These are phyloP conservation scores for Erebia ligea DNA, from an alignment of 2,888 invertebrate species.

Conservation along the genomic window DNA sequence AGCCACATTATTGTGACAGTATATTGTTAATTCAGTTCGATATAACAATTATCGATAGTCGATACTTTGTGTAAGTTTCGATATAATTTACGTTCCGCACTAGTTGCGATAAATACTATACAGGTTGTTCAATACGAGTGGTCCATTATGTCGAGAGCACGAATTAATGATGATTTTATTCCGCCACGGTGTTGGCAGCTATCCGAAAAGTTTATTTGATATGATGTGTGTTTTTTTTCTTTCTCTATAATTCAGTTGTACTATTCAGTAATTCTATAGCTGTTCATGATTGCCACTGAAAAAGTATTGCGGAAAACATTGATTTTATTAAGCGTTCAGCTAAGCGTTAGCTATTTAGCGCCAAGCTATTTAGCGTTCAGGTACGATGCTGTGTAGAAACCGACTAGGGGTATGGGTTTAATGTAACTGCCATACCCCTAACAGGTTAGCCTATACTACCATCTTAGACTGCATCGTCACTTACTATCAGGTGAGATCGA, in stretches of 20 bases:
- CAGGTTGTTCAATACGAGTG: conserved; percentile 76
- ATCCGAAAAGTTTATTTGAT: conserved; percentile 51
- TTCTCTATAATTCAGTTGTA: background rate
- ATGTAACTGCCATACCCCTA: too few relatives aligned
- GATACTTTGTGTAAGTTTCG: conserved; percentile 25
- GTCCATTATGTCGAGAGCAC: conserved; percentile 75
- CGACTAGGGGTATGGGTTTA: too few relatives aligned
- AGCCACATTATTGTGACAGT: background rate
- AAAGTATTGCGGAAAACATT: background rate
- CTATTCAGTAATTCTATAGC: background rate
- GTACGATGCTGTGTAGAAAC: too few relatives aligned
- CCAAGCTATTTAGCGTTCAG: too few relatives aligned
- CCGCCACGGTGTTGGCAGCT: conserved; percentile 49
- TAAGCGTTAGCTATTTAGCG: too few relatives aligned
- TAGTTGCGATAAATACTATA: conserved; percentile 52
- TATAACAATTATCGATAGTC: background rate
- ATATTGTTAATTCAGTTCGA: too few relatives aligned
- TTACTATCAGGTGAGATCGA: too few relatives aligned
- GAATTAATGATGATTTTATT: conserved; percentile 80
- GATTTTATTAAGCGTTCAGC: too few relatives aligned
- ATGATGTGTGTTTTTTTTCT: conserved; percentile 23
- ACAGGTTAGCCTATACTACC: too few relatives aligned
- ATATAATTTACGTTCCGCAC: conserved; percentile 41
- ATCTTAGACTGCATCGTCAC: too few relatives aligned
- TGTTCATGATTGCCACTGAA: background rate